Evolutionary conservation across 2,888 invertebrate species (phyloP).

Genomic region (Drosophila incognita): DNA sequence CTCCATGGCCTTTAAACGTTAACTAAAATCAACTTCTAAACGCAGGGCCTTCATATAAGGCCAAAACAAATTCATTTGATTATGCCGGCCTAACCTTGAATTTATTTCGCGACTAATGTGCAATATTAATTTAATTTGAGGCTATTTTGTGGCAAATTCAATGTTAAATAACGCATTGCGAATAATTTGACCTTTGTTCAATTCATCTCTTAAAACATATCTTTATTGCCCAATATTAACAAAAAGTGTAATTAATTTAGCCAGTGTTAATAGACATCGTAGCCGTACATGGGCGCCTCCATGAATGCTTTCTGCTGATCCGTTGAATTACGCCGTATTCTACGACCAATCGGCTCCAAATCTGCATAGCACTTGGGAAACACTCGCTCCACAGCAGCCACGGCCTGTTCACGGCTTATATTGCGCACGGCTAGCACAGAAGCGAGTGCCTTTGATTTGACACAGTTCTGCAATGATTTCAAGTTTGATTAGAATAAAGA

Average conservation of each 20-base stretch:
- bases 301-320: constrained; percentile 91
- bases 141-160: constrained; percentile 19
- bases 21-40: constrained; percentile 12
- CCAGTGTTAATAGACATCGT: constrained; percentile 86
- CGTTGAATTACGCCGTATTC: constrained; percentile 90
- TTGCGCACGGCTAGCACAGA: constrained; percentile 94
- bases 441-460: constrained; percentile 93
- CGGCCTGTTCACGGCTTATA: constrained; percentile 89
- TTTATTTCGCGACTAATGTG: constrained; percentile 14
- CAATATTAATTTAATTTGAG: constrained; percentile 42
- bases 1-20: constrained; percentile 55
- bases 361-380: constrained; percentile 96
- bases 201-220: constrained; percentile 38
- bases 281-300: constrained; percentile 92
- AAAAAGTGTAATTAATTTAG: constrained; percentile 1
- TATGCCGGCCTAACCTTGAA: constrained; percentile 41
- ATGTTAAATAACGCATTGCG: constrained; percentile 35
- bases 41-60: constrained; percentile 37
- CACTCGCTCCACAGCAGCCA: constrained; percentile 92
- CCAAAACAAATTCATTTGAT: background rate
- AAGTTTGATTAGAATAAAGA: background rate
- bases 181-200: background rate
- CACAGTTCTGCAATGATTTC: constrained; percentile 90
- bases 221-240: constrained; percentile 43
- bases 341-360: constrained; percentile 94